Evolutionary conservation across 1,140 invertebrate genomes (phyloP), one percentile per base, ranked within the genome.

Genomic region (Trichonephila inaurata): DNA sequence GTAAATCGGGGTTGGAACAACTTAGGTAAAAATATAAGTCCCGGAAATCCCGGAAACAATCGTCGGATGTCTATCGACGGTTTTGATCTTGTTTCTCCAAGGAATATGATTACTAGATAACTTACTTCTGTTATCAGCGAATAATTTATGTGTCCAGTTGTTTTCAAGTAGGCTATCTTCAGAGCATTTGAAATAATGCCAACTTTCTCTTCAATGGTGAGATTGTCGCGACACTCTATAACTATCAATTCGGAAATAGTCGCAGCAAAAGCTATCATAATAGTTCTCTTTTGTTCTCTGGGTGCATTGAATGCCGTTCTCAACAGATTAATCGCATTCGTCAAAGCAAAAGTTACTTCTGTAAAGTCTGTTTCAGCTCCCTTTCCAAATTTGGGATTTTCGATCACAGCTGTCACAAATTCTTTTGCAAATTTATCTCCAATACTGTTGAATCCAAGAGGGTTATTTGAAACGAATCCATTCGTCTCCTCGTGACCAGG

Each of bases 191-290:
- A 58, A 19, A 83, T 24, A 8, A 83, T 83, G 3, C 24, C 10
- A 12, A 60, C n/a, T n/a, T 83, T 83, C 21, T 51, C 44, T 12
- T n/a, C 18, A 8, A 83, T 28, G 40, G 6, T n/a, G 44, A 83
- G 81, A 12, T 12, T 51, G 4, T 83, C 81, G n/a, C 81, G 19
- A 14, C 81, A 83, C 19, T 83, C 81, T 8, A 83, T 83, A 12
- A 83, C 81, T 51, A 83, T 83, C 44, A 83, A 58, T 83, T 83
- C 81, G 10, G 81, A 40, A 6, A 83, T 51, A 21, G 44, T 51
- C 10, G 81, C 81, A 21, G 81, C 44, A 12, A 83, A 83, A 19
- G 81, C 81, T 7, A 83, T 51, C 81, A 83, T 83, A 16, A 83
- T 83, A 51, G 81, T 83, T 24, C 81, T 51, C 44, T 83, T 83